A percentile compares a stretch with the other conserved stretches of the same genome.
These are phyloP conservation scores for Collichthys lucidus DNA, from an alignment of 2,113 vertebrate genomes.

Conservation along the genomic window DNA sequence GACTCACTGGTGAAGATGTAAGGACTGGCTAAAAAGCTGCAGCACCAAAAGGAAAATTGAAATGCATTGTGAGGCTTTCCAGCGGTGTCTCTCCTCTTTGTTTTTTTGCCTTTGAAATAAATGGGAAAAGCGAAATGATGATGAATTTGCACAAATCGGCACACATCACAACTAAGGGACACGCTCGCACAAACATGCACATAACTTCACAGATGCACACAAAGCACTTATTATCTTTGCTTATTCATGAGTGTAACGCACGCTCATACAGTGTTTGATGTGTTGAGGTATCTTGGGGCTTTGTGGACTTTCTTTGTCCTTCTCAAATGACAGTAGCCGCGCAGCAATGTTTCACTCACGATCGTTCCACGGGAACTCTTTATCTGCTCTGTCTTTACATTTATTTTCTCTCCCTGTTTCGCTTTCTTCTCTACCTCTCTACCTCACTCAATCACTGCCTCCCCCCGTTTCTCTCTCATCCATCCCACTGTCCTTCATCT, in stretches of 20 bases:
- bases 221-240: conserved; percentile 28
- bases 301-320: conserved; percentile 47
- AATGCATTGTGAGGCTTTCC: conserved; percentile 30
- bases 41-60: conserved; percentile 19
- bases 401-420: not conserved
- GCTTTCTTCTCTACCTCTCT: not conserved
- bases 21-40: conserved; percentile 45
- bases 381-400: conserved; percentile 8
- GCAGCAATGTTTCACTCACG: conserved; percentile 1
- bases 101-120: conserved; percentile 46
- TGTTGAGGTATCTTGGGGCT: conserved; percentile 45
- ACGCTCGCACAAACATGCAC: conserved; percentile 25
- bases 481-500: conserved; percentile 6
- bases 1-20: conserved; percentile 47
- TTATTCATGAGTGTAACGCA: conserved; percentile 60
- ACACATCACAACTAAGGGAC: conserved; percentile 27
- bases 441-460: conserved; percentile 17
- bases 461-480: conserved; percentile 10
- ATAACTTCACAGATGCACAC: conserved; percentile 26
- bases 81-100: conserved; percentile 18
- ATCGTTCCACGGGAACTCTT: not conserved
- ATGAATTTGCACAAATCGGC: conserved; percentile 21
- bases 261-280: conserved; percentile 55
- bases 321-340: conserved; percentile 35
- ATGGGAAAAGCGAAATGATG: conserved; percentile 22